phyloP scores from a whole-genome alignment of 2,797 vertebrate species.

The Sebastolobus alascanus region DNA sequence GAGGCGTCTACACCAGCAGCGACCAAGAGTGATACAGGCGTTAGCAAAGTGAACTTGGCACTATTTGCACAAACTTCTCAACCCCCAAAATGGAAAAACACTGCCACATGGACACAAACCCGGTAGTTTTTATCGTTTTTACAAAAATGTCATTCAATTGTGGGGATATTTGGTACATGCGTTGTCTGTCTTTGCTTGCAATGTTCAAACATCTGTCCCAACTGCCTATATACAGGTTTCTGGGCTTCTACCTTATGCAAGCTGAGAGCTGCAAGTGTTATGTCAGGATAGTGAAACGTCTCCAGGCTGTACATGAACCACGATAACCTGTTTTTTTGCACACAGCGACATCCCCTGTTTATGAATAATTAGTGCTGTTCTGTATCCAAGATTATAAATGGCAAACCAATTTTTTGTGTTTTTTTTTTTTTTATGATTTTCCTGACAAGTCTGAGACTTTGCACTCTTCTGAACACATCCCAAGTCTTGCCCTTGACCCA shows the following conservation, averaged over 20 bases:
- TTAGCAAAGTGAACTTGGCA: conserved; percentile 50
- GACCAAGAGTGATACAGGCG: conserved; percentile 33
- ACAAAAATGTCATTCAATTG: conserved; percentile 9
- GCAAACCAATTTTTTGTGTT: conserved; percentile 1
- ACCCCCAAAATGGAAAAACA: conserved; percentile 19
- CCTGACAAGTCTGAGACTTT: conserved; percentile 70
- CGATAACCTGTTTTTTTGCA: conserved; percentile 29
- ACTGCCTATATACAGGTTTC: conserved; percentile 46
- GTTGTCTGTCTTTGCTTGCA: conserved; percentile 38
- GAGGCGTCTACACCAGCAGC: conserved; percentile 46
- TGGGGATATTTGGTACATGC: conserved; percentile 29
- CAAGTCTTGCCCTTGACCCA: conserved; percentile 78
- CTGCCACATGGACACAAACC: conserved; percentile 41
- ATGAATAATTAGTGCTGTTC: neutral
- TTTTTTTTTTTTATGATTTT: conserved; percentile 30
- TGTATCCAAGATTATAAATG: conserved; percentile 1
- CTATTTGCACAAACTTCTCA: conserved; percentile 26
- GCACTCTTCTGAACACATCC: conserved; percentile 72
- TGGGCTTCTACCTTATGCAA: conserved; percentile 43
- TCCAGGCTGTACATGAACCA: conserved; percentile 37
- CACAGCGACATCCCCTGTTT: neutral
- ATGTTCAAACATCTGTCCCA: conserved; percentile 45
- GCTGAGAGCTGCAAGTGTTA: conserved; percentile 52
- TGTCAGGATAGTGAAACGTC: conserved; percentile 63
- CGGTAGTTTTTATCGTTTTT: conserved; percentile 8